Evolutionary conservation across 2,113 vertebrate species (phyloP), one percentile per base, ranked within the genome.

Genomic region (Phalacrocorax aristotelis): DNA sequence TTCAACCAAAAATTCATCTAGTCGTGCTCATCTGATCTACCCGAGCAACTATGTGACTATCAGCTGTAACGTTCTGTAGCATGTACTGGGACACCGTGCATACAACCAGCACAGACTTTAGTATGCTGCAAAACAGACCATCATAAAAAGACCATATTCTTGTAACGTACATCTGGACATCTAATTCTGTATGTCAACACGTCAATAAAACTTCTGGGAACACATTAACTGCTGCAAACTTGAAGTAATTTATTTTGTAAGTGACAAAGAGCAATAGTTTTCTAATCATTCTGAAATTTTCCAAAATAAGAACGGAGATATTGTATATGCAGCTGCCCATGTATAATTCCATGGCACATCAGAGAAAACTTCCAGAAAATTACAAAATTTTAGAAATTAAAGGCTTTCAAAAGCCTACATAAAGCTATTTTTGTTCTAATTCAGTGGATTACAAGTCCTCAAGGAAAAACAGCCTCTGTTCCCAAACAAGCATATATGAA

Each of bases 391-490:
- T 51, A 65, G 34, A 77, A 72, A 83, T 38, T 38, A 46, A 46
- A 80, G 23, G n/a, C 29, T 89, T 93, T 84, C 38, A 87, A 92
- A 92, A 83, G 74, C 62, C 58, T 79, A 49, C 10, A 77, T 66
- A 62, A 52, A 91, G 66, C 15, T 77, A 34, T 5, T 91, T 84
- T 54, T 90, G 40, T 90, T 49, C 36, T 87, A 51, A 65, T 87
- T 93, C 42, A 69, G 15, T 61, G 62, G 58, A 82, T 92, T 85
- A 84, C 44, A 89, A 89, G 51, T 58, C 81, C 93, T 76, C 32
- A 64, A 91, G 66, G 62, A 79, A 91, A 91, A 92, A 38, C 46
- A 91, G 89, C 70, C 68, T 71, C 84, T 89, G 51, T 55, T 87
- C 81, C 81, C 91, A 91, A 93, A 95, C 87, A 87, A 70, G 77